Base-by-base conservation (phyloP, 2,797 vertebrate species). In the Crypturellus tataupa region DNA sequence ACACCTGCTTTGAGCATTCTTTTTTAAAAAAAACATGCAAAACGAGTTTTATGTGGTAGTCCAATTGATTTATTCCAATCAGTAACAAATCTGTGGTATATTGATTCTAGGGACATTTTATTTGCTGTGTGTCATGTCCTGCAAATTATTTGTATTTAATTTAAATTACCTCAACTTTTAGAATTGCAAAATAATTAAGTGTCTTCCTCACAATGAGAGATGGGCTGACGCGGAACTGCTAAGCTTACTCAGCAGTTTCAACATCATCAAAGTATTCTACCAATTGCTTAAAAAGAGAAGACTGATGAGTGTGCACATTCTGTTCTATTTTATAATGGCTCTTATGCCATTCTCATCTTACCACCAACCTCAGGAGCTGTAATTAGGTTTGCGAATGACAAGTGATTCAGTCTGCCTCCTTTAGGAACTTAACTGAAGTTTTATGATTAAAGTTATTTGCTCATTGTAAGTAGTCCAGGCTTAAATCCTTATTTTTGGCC, bases 151-250 rank as follows among this genome's bases (percentile, higher is more conserved):
- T 93, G 33, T 92, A 86, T 95, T 97, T 96, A 93, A 94, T 96
- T 97, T 95, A 92, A 95, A 94, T 95, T 94, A 93, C 84, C 47
- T 89, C 88, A 90, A 53, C 89, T 97, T 96, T 96, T 90, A 83
- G 78, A 95, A 95, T 70, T 90, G 72, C 62, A 80, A 90, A 93
- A 94, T 93, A 95, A 95, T 95, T 95, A 94, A 80, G 85, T 91
- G 75, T 94, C 92, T 95, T 95, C 42, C 70, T 80, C 82, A 63
- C 24, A 47, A 47, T 65, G 49, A 92, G 69, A 89, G 69, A 59
- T 35, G 19, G 73, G 31, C 40, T 91, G 59, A 44, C 25, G 81
- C 42, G 60, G 59, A 91, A 83, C 60, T 73, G 23, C 72, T 85
- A 68, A 75, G 46, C 89, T 88, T 88, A 9, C n/a, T 95, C 71